Percentiles rank a stretch among this genome's conserved stretches.
phyloP scores from a whole-genome alignment of 2,797 vertebrate species.

The Lateolabrax maculatus region DNA sequence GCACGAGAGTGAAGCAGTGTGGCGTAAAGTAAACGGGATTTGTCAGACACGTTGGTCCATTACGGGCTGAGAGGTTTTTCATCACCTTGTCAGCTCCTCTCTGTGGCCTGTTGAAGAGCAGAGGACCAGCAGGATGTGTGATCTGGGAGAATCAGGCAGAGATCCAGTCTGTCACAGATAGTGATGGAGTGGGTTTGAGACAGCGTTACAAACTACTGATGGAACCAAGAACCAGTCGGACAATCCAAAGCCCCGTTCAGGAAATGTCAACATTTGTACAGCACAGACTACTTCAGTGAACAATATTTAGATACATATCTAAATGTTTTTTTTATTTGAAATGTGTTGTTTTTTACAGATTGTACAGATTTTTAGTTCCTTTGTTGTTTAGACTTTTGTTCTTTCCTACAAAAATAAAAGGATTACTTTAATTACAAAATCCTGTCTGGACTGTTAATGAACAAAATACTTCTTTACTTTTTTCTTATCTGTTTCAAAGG shows the following conservation, averaged over 20 bases:
- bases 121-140: slow-evolving; percentile 1
- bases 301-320: slow-evolving; percentile 54
- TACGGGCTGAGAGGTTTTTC: neutral
- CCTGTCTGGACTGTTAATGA: neutral
- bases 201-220: slow-evolving; percentile 19
- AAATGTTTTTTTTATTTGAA: slow-evolving; percentile 66
- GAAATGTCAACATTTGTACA: slow-evolving; percentile 67
- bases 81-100: neutral
- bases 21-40: slow-evolving; percentile 2
- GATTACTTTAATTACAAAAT: slow-evolving; percentile 63
- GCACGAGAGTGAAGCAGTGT: slow-evolving; percentile 25
- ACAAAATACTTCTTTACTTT: neutral
- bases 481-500: neutral
- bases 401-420: slow-evolving; percentile 78
- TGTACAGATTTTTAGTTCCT: slow-evolving; percentile 84
- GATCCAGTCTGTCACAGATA: neutral
- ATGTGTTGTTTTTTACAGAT: slow-evolving; percentile 78
- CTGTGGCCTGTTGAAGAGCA: neutral
- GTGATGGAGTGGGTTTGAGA: slow-evolving; percentile 13
- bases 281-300: slow-evolving; percentile 61
- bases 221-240: slow-evolving; percentile 38
- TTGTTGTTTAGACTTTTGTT: slow-evolving; percentile 55
- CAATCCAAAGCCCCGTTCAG: slow-evolving; percentile 70
- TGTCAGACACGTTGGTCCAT: slow-evolving; percentile 3
- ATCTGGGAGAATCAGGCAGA: neutral